A percentile compares a stretch with the other conserved stretches of the same genome.
Conservation (phyloP, 2,797 vertebrate species). For the Anabacerthia variegaticeps region DNA sequence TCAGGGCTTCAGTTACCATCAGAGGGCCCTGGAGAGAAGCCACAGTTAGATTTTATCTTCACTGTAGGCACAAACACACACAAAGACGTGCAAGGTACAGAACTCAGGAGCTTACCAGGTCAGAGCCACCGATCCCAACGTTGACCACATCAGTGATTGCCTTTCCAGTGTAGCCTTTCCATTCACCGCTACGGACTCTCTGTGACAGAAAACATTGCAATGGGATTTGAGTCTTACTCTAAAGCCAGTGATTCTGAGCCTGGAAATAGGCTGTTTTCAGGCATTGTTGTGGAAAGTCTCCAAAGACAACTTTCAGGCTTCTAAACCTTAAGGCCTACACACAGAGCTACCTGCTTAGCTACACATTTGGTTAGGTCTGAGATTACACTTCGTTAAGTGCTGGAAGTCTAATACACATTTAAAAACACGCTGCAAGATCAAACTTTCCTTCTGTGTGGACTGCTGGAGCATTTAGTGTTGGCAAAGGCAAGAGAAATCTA, state of each 20-base stretch:
- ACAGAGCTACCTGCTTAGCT: not conserved
- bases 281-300: not conserved
- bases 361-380: not conserved
- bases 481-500: not conserved
- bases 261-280: not conserved
- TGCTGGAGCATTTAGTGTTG: not conserved
- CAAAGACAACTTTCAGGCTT: not conserved
- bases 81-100: fast-evolving
- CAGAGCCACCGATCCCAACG: slow-evolving; percentile 94
- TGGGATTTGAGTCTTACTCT: not conserved
- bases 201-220: slow-evolving; percentile 23
- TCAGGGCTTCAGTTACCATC: slow-evolving; percentile 97
- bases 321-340: not conserved
- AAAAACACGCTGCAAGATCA: not conserved
- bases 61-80: not conserved
- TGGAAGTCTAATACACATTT: not conserved
- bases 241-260: not conserved
- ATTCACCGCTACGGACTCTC: slow-evolving; percentile 92
- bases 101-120: slow-evolving; percentile 83
- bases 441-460: not conserved
- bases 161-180: slow-evolving; percentile 95
- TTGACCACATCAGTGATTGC: slow-evolving; percentile 96
- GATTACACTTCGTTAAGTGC: not conserved
- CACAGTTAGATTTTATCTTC: not conserved
- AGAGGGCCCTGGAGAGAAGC: slow-evolving; percentile 84